phyloP scores from a whole-genome alignment of 2,113 vertebrate genomes.

The Chamaea fasciata region DNA sequence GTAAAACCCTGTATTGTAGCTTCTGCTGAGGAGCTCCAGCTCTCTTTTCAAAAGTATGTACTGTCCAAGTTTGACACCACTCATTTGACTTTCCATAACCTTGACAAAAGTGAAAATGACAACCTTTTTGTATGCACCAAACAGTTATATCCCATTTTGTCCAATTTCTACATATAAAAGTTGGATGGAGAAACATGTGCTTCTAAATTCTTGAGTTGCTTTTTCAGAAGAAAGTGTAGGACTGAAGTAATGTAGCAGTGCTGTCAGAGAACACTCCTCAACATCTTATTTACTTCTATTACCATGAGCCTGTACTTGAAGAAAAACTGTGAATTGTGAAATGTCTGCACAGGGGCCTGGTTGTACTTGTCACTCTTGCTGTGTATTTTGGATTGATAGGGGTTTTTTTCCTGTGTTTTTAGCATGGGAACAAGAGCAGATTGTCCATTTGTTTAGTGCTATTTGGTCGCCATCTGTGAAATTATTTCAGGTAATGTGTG shows the following conservation, averaged over 20 bases:
- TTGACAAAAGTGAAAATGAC: not conserved
- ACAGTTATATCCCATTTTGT: not conserved
- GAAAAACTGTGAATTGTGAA: conserved; percentile 24
- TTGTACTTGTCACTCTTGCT: not conserved
- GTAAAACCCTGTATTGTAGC: not conserved
- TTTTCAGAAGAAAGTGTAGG: not conserved
- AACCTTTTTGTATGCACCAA: not conserved
- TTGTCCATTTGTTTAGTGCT: not conserved
- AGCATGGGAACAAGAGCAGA: not conserved
- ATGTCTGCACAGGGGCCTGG: not conserved
- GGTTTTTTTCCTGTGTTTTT: not conserved
- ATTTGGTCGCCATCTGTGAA: conserved; percentile 35
- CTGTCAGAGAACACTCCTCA: not conserved
- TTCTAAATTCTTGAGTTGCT: not conserved
- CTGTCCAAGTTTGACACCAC: not conserved
- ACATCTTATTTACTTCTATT: not conserved
- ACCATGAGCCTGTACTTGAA: not conserved
- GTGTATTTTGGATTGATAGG: not conserved
- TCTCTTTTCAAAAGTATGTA: not conserved
- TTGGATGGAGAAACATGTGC: not conserved
- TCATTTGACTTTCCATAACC: not conserved
- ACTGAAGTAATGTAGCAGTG: not conserved
- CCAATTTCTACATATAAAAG: not conserved
- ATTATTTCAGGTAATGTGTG: conserved; percentile 27
- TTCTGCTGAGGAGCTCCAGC: not conserved